Evolutionary conservation across 2,797 vertebrate genomes (phyloP).

Genomic region (Scarus forsteni): DNA sequence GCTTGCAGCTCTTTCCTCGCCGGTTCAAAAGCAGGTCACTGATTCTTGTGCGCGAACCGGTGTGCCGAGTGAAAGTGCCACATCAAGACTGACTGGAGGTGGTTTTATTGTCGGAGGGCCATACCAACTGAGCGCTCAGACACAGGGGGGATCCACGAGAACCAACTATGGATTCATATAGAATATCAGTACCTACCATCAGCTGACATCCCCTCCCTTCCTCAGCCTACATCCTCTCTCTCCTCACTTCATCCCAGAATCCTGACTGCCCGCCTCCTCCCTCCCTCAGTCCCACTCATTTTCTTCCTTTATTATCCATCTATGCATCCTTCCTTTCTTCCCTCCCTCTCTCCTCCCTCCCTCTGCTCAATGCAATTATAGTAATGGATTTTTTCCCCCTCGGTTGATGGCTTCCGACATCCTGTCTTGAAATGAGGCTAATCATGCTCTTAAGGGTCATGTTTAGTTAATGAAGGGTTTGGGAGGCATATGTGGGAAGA

Average conservation of each 20-base stretch:
- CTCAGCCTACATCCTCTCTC: constrained; percentile 52
- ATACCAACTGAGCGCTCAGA: constrained; percentile 91
- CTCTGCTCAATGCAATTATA: constrained; percentile 92
- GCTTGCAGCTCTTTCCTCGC: constrained; percentile 53
- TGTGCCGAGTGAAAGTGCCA: constrained; percentile 86
- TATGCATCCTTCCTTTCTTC: constrained; percentile 77
- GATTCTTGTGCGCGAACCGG: constrained; percentile 52
- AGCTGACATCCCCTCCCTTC: constrained; percentile 65
- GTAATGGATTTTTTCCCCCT: constrained; percentile 91
- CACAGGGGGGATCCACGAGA: constrained; percentile 81
- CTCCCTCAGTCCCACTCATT: constrained; percentile 79
- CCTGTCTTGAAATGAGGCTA: constrained; percentile 94
- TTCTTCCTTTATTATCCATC: constrained; percentile 83
- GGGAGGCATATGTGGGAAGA: constrained; percentile 67
- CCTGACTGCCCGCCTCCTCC: constrained; percentile 62
- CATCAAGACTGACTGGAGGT: constrained; percentile 93
- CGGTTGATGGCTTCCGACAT: constrained; percentile 97
- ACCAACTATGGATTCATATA: constrained; percentile 84
- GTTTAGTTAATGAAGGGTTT: constrained; percentile 94
- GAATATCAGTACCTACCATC: constrained; percentile 71
- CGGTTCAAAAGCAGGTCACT: constrained; percentile 42
- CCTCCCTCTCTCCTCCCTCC: constrained; percentile 64
- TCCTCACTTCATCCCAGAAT: constrained; percentile 67
- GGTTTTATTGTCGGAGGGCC: constrained; percentile 96
- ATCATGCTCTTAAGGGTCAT: constrained; percentile 97